Evolutionary conservation across 2,888 invertebrate genomes (phyloP).

Genomic region (Thereva nobilitata): DNA sequence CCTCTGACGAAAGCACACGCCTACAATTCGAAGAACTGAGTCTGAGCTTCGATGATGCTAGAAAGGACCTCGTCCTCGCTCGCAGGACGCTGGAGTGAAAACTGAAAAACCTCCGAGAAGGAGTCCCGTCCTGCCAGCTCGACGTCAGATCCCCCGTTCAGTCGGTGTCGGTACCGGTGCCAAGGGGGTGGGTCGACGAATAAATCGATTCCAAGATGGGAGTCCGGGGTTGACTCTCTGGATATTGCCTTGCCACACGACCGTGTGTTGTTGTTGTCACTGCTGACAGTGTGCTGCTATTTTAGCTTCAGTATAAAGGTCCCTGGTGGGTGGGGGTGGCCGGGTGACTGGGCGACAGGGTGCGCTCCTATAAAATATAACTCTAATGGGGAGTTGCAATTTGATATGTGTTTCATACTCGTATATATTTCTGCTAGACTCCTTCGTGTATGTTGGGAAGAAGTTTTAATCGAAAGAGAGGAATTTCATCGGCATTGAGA

Average conservation of each 20-base stretch:
- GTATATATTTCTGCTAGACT: too few species aligned
- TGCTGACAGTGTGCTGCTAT: neutral
- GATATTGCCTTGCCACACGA: neutral
- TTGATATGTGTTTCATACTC: too few species aligned
- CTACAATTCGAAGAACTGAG: neutral
- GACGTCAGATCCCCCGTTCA: slow-evolving; percentile 1
- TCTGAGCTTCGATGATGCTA: neutral
- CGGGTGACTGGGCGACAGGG: too few species aligned
- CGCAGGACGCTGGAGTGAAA: slow-evolving; percentile 4
- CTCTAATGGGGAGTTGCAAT: too few species aligned
- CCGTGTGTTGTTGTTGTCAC: neutral
- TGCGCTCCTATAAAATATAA: too few species aligned
- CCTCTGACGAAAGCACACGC: slow-evolving; percentile 7
- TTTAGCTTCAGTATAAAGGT: too few species aligned
- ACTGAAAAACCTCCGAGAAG: slow-evolving; percentile 1
- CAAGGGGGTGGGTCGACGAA: slow-evolving; percentile 2
- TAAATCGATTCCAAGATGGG: slow-evolving; percentile 20
- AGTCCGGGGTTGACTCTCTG: slow-evolving; percentile 1
- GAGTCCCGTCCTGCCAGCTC: neutral
- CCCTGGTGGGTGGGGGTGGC: too few species aligned
- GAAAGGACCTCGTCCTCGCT: neutral
- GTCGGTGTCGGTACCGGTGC: neutral
- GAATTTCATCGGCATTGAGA: too few species aligned
- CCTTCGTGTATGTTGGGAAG: too few species aligned
- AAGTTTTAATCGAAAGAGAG: too few species aligned